These are phyloP conservation scores for Saccostrea echinata DNA, from an alignment of 1,140 invertebrate species.

Conservation along the genomic window DNA sequence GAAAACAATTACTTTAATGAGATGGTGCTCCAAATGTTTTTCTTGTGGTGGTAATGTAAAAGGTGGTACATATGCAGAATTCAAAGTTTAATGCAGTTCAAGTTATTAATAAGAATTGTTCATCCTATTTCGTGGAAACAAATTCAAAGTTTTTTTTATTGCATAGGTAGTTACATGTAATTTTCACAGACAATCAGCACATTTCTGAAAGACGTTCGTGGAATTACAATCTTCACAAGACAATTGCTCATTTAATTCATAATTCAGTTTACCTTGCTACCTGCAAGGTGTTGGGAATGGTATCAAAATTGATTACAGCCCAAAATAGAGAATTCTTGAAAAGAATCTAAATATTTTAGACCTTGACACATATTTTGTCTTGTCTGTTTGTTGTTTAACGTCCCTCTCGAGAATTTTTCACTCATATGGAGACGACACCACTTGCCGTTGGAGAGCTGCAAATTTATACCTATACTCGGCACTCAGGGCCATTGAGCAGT, in stretches of 20 bases:
- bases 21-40: no score
- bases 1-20: no score
- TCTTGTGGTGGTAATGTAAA: no score
- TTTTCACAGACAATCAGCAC: background rate
- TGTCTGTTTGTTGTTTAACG: no score
- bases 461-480: no score
- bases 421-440: no score
- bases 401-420: no score
- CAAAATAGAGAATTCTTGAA: constrained; percentile 45
- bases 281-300: constrained; percentile 20
- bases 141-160: constrained; percentile 46
- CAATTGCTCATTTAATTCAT: background rate
- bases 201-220: constrained; percentile 49
- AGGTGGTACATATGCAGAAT: constrained; percentile 51
- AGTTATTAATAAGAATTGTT: constrained; percentile 19
- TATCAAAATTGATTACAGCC: constrained; percentile 40
- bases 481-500: no score
- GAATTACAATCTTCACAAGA: constrained; percentile 38
- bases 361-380: constrained; percentile 44
- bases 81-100: constrained; percentile 35
- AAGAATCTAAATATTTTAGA: constrained; percentile 45
- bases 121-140: constrained; percentile 13
- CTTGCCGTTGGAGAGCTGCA: no score
- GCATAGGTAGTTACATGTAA: constrained; percentile 36
- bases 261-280: constrained; percentile 37